Percentiles rank a stretch among this genome's conserved stretches.
Conservation (phyloP, 1,140 invertebrate species). For the Anastrepha ludens region DNA sequence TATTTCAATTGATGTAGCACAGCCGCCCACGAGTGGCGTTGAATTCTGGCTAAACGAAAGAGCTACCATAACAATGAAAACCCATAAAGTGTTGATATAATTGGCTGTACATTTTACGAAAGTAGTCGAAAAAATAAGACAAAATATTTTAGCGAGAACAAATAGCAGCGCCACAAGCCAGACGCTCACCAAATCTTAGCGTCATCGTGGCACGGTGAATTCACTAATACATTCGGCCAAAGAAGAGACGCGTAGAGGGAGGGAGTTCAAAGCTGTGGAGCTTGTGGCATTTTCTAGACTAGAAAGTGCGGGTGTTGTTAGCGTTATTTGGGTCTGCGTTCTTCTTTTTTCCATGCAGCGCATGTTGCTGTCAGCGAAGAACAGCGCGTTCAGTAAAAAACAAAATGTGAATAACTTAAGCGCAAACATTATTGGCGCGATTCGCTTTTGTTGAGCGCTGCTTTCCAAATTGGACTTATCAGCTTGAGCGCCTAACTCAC, state of each 20-base stretch:
- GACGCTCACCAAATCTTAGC: neutral
- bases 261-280: neutral
- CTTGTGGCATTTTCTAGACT: neutral
- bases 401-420: constrained; percentile 19
- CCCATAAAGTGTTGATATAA: constrained; percentile 14
- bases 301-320: constrained; percentile 52
- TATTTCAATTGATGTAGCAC: constrained; percentile 28
- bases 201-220: neutral
- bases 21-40: neutral
- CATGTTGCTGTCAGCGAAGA: constrained; percentile 18
- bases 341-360: neutral
- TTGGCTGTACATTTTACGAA: neutral
- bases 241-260: neutral
- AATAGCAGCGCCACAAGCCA: neutral
- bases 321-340: neutral
- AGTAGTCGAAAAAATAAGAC: neutral
- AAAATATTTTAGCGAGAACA: neutral
- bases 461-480: constrained; percentile 51
- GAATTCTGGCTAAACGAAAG: neutral
- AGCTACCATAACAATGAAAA: neutral
- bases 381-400: neutral
- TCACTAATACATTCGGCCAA: neutral
- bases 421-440: neutral
- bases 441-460: constrained; percentile 6
- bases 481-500: neutral